phyloP scores from a whole-genome alignment of 2,113 vertebrate species.

The Mesocricetus auratus region DNA sequence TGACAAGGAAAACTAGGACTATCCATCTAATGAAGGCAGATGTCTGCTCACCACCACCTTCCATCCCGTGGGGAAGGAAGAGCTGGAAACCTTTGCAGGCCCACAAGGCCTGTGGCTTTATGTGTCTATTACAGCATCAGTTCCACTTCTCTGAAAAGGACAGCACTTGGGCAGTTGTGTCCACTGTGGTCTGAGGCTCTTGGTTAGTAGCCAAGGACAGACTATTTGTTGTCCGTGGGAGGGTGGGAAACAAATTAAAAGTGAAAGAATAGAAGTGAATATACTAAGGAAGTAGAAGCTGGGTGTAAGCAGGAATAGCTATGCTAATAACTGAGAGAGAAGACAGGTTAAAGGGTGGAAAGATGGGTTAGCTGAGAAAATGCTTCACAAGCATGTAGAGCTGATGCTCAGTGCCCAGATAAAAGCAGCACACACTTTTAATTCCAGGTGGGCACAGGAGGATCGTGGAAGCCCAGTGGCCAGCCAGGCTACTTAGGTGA shows the following conservation, averaged over 20 bases:
- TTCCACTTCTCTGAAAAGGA: background rate
- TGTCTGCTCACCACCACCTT: background rate
- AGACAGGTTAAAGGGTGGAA: background rate
- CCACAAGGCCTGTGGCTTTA: background rate
- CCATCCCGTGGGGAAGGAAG: background rate
- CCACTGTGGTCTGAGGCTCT: background rate
- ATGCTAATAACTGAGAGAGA: background rate
- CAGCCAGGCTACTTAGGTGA: background rate
- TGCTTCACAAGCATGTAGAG: background rate
- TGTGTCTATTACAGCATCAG: background rate
- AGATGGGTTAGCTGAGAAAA: background rate
- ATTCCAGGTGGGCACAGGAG: background rate
- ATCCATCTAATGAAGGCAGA: background rate
- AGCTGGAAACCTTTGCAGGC: background rate
- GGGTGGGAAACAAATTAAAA: background rate
- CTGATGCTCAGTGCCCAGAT: background rate
- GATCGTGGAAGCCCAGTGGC: background rate
- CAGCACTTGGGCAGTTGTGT: background rate
- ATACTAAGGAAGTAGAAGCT: background rate
- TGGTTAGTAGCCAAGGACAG: background rate
- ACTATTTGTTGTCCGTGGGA: background rate
- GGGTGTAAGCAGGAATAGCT: background rate
- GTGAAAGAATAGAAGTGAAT: background rate
- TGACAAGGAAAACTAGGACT: background rate
- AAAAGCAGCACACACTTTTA: background rate